Conservation (phyloP, 1,140 invertebrate species). For the Leptinotarsa lineolata region DNA sequence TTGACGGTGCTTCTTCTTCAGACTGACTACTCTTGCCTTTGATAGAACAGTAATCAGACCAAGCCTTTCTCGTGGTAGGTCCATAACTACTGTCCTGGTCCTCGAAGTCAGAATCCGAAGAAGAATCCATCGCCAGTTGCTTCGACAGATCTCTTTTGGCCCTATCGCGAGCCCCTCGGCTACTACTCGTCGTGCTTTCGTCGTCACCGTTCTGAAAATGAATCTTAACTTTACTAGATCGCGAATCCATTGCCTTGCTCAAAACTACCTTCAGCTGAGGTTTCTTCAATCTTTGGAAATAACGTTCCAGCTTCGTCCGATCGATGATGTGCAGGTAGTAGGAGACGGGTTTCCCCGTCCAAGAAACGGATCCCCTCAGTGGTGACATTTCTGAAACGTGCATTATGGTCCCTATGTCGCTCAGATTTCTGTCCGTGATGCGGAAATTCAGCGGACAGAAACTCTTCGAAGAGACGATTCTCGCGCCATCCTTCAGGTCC, state of each 20-base stretch:
- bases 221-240: constrained; percentile 5
- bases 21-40: constrained; percentile 63
- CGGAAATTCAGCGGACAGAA: constrained; percentile 98
- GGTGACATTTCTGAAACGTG: constrained; percentile 95
- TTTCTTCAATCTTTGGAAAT: constrained; percentile 90
- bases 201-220: constrained; percentile 44
- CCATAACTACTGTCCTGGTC: constrained; percentile 58
- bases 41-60: constrained; percentile 73
- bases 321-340: constrained; percentile 98
- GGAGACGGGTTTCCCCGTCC: constrained; percentile 97
- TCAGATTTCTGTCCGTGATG: constrained; percentile 85
- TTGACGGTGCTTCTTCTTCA: constrained; percentile 59
- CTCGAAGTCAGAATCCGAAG: constrained; percentile 57
- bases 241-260: constrained; percentile 37
- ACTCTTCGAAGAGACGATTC: constrained; percentile 97
- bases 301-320: constrained; percentile 92
- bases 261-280: constrained; percentile 74
- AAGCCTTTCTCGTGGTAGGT: constrained; percentile 73
- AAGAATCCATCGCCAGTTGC: constrained; percentile 48
- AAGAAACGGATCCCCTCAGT: constrained; percentile 92
- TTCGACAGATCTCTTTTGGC: constrained; percentile 54
- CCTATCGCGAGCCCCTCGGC: constrained; percentile 47
- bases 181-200: constrained; percentile 41
- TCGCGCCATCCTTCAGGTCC: constrained; percentile 92
- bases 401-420: constrained; percentile 98